A percentile compares a stretch with the other conserved stretches of the same genome.
phyloP scores from a whole-genome alignment of 2,888 invertebrate species.

The Phanerotoma sp. region DNA sequence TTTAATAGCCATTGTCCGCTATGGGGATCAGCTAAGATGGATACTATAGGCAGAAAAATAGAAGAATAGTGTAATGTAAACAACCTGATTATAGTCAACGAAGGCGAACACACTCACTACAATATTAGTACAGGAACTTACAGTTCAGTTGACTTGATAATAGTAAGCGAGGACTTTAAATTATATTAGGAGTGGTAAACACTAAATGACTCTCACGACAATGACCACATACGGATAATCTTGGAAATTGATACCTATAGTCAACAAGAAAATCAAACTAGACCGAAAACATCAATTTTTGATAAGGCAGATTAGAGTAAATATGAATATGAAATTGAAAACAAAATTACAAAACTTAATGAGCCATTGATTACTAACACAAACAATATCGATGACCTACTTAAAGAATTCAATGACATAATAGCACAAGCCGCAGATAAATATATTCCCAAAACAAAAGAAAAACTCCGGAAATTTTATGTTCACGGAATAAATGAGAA shows the following conservation, averaged over 20 bases:
- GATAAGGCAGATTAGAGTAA: too few relatives aligned
- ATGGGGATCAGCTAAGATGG: conserved; percentile 27
- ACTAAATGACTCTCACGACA: background rate
- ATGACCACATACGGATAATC: background rate
- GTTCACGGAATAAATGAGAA: too few relatives aligned
- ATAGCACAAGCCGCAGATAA: too few relatives aligned
- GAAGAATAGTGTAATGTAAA: background rate
- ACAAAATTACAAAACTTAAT: too few relatives aligned
- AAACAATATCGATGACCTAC: too few relatives aligned
- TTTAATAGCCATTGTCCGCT: conserved; percentile 30
- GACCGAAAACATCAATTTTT: background rate
- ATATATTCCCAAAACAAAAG: too few relatives aligned
- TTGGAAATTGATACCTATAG: too few relatives aligned
- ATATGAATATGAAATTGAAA: too few relatives aligned
- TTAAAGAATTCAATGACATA: too few relatives aligned
- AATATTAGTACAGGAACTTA: background rate
- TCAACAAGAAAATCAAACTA: too few relatives aligned
- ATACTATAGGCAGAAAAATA: conserved; percentile 26
- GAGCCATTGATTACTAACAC: too few relatives aligned
- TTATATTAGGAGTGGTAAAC: background rate
- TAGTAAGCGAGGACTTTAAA: background rate
- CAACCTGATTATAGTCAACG: background rate
- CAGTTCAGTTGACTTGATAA: background rate
- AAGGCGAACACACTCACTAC: background rate
- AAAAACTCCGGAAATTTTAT: conserved; percentile 1